phyloP scores from a whole-genome alignment of 2,113 vertebrate species.

The Telmatochromis brachygnathus region DNA sequence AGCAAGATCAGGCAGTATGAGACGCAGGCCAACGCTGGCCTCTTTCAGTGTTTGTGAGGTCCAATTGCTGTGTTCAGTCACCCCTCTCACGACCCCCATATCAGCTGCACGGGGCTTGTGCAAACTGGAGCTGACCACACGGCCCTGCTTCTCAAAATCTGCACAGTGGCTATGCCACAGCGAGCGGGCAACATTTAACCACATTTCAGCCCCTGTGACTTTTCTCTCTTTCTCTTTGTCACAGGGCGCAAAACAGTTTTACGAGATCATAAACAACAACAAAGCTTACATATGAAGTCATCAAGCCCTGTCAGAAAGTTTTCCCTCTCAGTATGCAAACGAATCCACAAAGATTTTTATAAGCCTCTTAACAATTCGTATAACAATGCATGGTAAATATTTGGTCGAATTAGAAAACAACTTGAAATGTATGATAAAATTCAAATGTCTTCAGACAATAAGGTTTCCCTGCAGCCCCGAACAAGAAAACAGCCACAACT shows the following conservation, averaged over 20 bases:
- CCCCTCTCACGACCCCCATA: conserved; percentile 61
- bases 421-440: background rate
- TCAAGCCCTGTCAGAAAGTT: background rate
- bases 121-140: conserved; percentile 66
- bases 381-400: background rate
- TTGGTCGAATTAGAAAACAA: background rate
- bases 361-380: background rate
- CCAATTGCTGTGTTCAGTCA: conserved; percentile 70
- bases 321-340: background rate
- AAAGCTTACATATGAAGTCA: background rate
- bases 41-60: conserved; percentile 69
- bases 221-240: conserved; percentile 42
- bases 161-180: conserved; percentile 37
- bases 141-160: conserved; percentile 52
- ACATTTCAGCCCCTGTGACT: conserved; percentile 43
- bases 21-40: conserved; percentile 40
- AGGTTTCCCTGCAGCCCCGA: background rate
- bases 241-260: conserved; percentile 17
- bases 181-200: conserved; percentile 37
- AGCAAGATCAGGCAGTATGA: conserved; percentile 61
- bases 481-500: conserved; percentile 24
- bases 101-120: conserved; percentile 55
- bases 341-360: background rate
- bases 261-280: conserved; percentile 1
- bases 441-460: background rate